Evolutionary conservation across 1,140 invertebrate genomes (phyloP).

Genomic region (Archivesica marissinica): DNA sequence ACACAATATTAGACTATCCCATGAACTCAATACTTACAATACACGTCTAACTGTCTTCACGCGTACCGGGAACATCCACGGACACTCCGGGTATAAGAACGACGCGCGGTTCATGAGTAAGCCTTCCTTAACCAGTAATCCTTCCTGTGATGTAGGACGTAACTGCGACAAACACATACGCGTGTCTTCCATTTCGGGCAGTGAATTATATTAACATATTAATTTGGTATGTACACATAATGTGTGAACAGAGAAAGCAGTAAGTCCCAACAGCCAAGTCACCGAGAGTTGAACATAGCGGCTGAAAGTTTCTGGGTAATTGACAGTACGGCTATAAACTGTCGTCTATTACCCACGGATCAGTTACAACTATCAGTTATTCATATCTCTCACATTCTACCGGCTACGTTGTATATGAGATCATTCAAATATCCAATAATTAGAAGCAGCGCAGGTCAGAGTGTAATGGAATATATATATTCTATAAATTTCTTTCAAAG

Average conservation of each 20-base stretch:
- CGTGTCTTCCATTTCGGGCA: background rate
- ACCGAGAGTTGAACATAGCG: background rate
- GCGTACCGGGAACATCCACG: conserved; percentile 60
- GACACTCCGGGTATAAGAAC: conserved; percentile 60
- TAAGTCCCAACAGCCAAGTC: background rate
- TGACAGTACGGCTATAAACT: too few species aligned
- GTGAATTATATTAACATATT: conserved; percentile 40
- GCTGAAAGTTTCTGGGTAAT: background rate
- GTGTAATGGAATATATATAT: background rate
- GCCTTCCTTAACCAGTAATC: conserved; percentile 18
- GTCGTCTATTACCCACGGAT: too few species aligned
- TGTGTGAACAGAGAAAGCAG: conserved; percentile 20
- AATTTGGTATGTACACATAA: conserved; percentile 45
- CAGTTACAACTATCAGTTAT: too few species aligned
- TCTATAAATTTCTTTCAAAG: background rate
- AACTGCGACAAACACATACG: conserved; percentile 25
- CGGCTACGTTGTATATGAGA: too few species aligned
- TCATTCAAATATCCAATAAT: conserved; percentile 19
- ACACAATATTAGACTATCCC: background rate
- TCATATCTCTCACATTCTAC: too few species aligned
- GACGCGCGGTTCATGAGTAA: conserved; percentile 53
- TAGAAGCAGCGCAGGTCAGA: background rate
- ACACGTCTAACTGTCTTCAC: conserved; percentile 48
- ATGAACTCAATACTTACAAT: conserved; percentile 36
- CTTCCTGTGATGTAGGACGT: background rate